phyloP scores from a whole-genome alignment of 2,113 vertebrate genomes.

The Panthera leo region DNA sequence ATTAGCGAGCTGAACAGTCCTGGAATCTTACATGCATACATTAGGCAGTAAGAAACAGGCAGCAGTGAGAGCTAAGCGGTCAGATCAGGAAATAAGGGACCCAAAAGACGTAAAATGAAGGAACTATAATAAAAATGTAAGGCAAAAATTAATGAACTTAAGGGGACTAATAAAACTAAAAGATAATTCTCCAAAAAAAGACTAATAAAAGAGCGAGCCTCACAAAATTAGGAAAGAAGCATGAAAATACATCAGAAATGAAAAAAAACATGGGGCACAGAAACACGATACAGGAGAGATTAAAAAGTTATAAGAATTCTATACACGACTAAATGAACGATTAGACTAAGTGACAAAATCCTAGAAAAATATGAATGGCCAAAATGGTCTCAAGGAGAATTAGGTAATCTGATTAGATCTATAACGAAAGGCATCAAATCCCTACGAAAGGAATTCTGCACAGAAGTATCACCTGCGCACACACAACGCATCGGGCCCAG shows the following conservation, averaged over 20 bases:
- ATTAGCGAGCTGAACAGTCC: background rate
- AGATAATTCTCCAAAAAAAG: background rate
- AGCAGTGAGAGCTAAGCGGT: background rate
- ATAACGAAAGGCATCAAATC: background rate
- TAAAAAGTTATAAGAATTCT: background rate
- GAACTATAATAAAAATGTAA: background rate
- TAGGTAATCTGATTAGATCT: background rate
- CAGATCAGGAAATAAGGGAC: background rate
- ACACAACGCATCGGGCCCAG: background rate
- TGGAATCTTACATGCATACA: background rate
- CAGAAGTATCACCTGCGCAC: background rate
- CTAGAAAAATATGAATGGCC: slow-evolving; percentile 13
- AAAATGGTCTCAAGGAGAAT: background rate
- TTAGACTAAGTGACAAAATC: background rate
- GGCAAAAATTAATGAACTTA: background rate
- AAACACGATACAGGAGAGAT: background rate
- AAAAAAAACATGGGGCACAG: background rate
- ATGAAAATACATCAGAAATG: background rate
- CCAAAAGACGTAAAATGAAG: background rate
- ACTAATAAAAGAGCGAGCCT: background rate
- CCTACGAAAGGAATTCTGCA: background rate
- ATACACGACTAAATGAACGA: slow-evolving; percentile 7
- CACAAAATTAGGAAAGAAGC: background rate
- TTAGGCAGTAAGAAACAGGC: background rate
- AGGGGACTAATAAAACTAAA: background rate